Base-by-base conservation (phyloP, 2,888 invertebrate genomes). In the Drosophila pseudotakahashii region DNA sequence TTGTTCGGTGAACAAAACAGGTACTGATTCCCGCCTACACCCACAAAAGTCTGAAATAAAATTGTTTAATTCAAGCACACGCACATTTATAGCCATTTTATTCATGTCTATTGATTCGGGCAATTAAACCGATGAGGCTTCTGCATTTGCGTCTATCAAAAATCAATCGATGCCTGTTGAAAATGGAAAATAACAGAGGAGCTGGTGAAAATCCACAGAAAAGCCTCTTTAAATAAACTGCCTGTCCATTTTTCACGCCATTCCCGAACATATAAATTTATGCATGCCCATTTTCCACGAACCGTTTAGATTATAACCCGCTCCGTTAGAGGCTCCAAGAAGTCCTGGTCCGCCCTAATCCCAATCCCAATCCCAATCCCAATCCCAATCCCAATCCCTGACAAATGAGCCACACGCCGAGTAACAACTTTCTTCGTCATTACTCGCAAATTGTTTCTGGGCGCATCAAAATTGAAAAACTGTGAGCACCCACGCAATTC, bases 361-460 rank as follows among this genome's bases (percentile, higher is more conserved):
- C 70, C 89, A 84, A 87, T 84, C 74, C 77, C 75, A 84, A 87
- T 84, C 74, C 77, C 75, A 84, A 87, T 84, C 74, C 77, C 75
- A n/a, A n/a, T n/a, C 45, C 51, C 55, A 70, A 78, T 51, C 54
- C 70, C 89, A 84, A 87, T 84, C 74, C 77, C 75, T 88, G 89
- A 89, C 89, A 84, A 84, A 84, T 84, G 83, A 87, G 89, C 79
- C 83, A 81, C 83, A 88, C 77, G 88, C 89, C 77, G 79, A 77
- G 88, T 88, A 88, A 87, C 84, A 87, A 81, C 89, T 84, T 84
- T 84, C 84, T 84, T 84, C 88, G 69, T 89, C 84, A 84, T 84
- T 89, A 88, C 85, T 71, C 73, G 76, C 82, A 88, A 89, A 84
- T 84, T 89, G 84, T 83, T 87, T 88, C 74, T 66, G 62, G 63